Conservation (phyloP, 2,113 vertebrate species). For the Cygnus atratus region DNA sequence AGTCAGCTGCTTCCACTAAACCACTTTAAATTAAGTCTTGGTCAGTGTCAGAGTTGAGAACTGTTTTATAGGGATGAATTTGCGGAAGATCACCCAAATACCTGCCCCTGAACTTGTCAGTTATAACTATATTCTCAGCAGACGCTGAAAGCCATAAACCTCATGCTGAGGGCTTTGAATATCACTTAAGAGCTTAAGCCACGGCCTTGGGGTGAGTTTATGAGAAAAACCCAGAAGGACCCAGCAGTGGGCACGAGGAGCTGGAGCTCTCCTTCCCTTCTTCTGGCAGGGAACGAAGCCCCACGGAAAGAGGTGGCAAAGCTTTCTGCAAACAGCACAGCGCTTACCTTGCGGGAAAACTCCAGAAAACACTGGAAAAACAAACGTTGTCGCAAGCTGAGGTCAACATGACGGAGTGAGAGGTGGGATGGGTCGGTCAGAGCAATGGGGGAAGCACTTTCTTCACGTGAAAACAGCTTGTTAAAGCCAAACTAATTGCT, state of each 20-base stretch:
- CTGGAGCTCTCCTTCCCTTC: neutral
- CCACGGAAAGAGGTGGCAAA: neutral
- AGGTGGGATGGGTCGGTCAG: neutral
- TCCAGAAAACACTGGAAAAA: neutral
- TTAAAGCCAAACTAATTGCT: neutral
- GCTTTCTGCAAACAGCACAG: neutral
- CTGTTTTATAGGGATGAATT: constrained; percentile 32
- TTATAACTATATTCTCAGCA: constrained; percentile 57
- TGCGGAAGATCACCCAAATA: constrained; percentile 51
- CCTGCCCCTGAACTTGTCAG: constrained; percentile 47
- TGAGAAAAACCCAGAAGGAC: neutral
- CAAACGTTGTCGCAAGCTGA: neutral
- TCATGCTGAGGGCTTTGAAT: constrained; percentile 60
- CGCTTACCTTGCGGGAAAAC: neutral
- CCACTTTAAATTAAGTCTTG: constrained; percentile 44
- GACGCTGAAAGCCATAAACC: constrained; percentile 39
- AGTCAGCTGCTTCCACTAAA: constrained; percentile 42
- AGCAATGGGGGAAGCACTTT: neutral
- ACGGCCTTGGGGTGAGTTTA: constrained; percentile 47
- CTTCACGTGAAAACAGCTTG: neutral
- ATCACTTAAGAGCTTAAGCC: constrained; percentile 51
- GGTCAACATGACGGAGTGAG: neutral
- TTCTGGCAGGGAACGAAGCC: neutral
- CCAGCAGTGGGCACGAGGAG: neutral
- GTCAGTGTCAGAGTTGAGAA: constrained; percentile 21